Evolutionary conservation across 2,113 vertebrate species (phyloP).

Genomic region (Indri indri): DNA sequence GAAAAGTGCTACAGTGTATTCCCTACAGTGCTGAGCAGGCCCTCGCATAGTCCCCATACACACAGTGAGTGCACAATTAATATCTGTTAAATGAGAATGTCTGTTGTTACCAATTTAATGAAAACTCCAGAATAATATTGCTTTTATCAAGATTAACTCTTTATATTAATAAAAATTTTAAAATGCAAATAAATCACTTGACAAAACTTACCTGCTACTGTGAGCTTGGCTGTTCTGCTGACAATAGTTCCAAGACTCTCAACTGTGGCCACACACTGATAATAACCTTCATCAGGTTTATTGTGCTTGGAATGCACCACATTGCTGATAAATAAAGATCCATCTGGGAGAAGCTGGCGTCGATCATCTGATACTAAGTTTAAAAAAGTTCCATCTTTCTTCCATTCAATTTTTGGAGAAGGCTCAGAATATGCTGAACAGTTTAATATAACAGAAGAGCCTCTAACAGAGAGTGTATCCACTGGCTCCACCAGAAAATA

Average conservation of each 20-base stretch:
- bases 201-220: conserved; percentile 89
- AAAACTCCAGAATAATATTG: conserved; percentile 2
- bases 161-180: background rate
- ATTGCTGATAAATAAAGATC: conserved; percentile 91
- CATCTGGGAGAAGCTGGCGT: conserved; percentile 91
- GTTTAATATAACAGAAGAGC: conserved; percentile 90
- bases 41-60: background rate
- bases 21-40: background rate
- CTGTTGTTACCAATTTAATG: background rate
- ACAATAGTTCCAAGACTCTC: conserved; percentile 95
- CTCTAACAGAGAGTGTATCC: conserved; percentile 90
- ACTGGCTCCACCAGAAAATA: conserved; percentile 94
- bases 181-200: conserved; percentile 3
- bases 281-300: conserved; percentile 96
- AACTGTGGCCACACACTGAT: conserved; percentile 96
- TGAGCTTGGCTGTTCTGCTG: conserved; percentile 93
- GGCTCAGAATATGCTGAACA: conserved; percentile 91
- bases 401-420: conserved; percentile 93
- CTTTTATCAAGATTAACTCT: background rate
- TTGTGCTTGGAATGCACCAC: conserved; percentile 98
- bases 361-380: conserved; percentile 93
- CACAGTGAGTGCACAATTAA: background rate
- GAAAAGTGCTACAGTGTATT: background rate
- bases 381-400: conserved; percentile 95
- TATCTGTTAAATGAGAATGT: background rate